Evolutionary conservation across 2,113 vertebrate species (phyloP), one percentile per base, ranked within the genome.

Genomic region (Pantherophis guttatus): DNA sequence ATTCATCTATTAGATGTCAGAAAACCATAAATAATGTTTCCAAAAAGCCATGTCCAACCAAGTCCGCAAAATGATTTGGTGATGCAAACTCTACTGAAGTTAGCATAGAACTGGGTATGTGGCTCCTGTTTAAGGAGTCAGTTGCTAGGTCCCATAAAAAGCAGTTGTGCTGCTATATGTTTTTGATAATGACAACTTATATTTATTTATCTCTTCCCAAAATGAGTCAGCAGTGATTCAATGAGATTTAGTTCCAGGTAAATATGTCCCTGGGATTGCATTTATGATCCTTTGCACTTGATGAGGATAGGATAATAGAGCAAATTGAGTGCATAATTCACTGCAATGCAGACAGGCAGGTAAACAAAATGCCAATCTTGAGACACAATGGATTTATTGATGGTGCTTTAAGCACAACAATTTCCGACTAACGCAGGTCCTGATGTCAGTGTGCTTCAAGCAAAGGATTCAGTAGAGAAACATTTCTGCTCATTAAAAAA

Each of bases 351-450:
- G 52, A 88, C 8, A 75, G 94, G 59, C 1, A 88, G 39, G 92
- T 48, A 95, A 94, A 95, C 96, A 95, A 92, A 85, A 85, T 1
- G 0, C 95, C 94, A 91, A 26, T 93, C 92, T 88, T 94, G 48
- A 94, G 52, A 86, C 62, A 54, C 91, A 5, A 8, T 92, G 85
- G 93, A 81, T 33, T 92, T 88, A 21, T 0, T 86, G 81, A 90
- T 52, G 89, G 70, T 5, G 12, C 57, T 94, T 19, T 33, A 90
- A 65, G 86, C n/a, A 94, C 54, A 88, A 89, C 2, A 91, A 44
- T 90, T 95, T 50, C 87, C 15, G 44, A 9, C 91, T 94, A 39
- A n/a, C 89, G 85, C 91, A 90, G 91, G 91, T 95, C 44, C 55
- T 92, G 88, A 10, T 0, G 19, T 33, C 57, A 94, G 93, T 88